Evolutionary conservation across 1,140 invertebrate genomes (phyloP).

Genomic region (Hestina assimilis): DNA sequence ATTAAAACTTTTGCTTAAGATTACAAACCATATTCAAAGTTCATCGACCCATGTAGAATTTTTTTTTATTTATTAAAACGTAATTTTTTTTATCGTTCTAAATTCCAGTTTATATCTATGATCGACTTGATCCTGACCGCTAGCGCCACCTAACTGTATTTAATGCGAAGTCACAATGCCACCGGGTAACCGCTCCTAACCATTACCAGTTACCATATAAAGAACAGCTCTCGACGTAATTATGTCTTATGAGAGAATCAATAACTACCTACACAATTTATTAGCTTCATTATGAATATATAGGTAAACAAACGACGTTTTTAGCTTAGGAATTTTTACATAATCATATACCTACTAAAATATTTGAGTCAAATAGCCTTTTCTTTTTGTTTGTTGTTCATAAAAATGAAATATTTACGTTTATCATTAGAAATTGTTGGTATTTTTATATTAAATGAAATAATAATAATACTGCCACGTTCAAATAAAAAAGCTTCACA

Average conservation of each 20-base stretch:
- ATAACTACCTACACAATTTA: constrained; percentile 19
- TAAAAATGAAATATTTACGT: no score
- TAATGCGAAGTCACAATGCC: constrained; percentile 44
- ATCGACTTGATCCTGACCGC: constrained; percentile 39
- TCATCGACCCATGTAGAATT: no score
- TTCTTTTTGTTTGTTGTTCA: no score
- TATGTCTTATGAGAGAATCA: constrained; percentile 17
- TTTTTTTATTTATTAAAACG: constrained; percentile 11
- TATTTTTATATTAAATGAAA: no score
- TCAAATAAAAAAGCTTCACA: no score
- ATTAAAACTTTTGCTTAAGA: no score
- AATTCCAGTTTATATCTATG: constrained; percentile 15
- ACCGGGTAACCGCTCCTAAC: constrained; percentile 35
- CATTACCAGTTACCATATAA: constrained; percentile 25
- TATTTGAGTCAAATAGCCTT: no score
- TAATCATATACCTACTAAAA: no score
- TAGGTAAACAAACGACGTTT: constrained; percentile 14
- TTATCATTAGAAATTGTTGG: no score
- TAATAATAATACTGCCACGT: no score
- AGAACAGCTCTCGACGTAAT: constrained; percentile 24
- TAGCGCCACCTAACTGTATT: constrained; percentile 55
- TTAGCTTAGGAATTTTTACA: no score
- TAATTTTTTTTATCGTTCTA: constrained; percentile 9
- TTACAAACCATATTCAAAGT: no score
- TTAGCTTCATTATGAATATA: constrained; percentile 4